Percentiles rank a stretch among this genome's conserved stretches.
Conservation (phyloP, 2,113 vertebrate genomes). For the Synodontis membranacea region DNA sequence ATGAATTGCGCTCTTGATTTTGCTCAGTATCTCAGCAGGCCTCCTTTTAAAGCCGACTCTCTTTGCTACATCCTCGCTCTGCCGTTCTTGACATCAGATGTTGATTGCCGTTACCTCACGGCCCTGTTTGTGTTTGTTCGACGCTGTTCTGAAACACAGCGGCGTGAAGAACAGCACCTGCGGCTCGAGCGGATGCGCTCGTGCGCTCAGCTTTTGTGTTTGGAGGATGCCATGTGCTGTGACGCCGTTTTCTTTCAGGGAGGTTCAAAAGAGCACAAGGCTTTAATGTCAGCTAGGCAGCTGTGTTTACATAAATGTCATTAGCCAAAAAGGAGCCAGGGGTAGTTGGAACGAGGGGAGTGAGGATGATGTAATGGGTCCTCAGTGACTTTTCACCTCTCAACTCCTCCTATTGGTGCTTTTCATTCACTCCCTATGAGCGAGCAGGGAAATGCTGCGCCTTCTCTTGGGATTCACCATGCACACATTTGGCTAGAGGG, state of each 20-base stretch:
- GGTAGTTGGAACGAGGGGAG: conserved; percentile 10
- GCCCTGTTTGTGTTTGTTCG: conserved; percentile 48
- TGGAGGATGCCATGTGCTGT: conserved; percentile 48
- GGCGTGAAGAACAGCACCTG: conserved; percentile 63
- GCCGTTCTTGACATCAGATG: neutral
- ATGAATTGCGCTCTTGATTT: conserved; percentile 2
- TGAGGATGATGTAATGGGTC: conserved; percentile 56
- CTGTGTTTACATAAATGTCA: conserved; percentile 73
- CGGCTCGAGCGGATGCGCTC: conserved; percentile 65
- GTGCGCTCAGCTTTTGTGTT: conserved; percentile 60
- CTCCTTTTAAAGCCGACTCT: neutral
- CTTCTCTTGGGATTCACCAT: neutral
- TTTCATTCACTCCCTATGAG: conserved; percentile 2
- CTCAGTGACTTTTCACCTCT: conserved; percentile 50
- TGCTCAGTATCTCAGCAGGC: neutral
- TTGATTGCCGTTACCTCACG: conserved; percentile 34
- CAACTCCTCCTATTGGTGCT: neutral
- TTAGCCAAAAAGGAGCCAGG: conserved; percentile 47
- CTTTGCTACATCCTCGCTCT: conserved; percentile 3
- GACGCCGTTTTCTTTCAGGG: conserved; percentile 51
- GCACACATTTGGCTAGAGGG: neutral
- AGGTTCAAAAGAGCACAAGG: conserved; percentile 61
- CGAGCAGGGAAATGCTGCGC: too few relatives aligned
- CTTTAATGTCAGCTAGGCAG: conserved; percentile 71
- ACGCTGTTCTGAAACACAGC: conserved; percentile 50